These are phyloP conservation scores for Brachionichthys hirsutus DNA, from an alignment of 2,113 vertebrate species.

Conservation along the genomic window DNA sequence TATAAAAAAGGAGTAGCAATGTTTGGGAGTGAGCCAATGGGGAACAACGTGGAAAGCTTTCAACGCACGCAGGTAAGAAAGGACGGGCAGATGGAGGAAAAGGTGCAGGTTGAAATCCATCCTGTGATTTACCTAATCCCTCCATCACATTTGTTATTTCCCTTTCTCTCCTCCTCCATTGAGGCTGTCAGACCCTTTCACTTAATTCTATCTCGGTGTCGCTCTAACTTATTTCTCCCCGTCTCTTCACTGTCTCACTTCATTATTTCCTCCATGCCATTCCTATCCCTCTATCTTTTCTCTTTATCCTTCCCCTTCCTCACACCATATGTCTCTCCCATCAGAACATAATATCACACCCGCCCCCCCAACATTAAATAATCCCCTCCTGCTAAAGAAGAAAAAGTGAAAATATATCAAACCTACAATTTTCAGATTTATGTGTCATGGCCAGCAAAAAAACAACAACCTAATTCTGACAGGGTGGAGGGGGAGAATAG, in stretches of 20 bases:
- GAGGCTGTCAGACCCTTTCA: conserved; percentile 31
- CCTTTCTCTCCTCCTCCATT: conserved; percentile 28
- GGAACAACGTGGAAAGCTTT: not conserved
- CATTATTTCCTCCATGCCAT: conserved; percentile 41
- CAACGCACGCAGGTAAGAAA: not conserved
- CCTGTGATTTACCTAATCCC: conserved; percentile 61
- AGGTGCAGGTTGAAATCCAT: conserved; percentile 34
- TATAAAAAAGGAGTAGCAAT: too few relatives aligned
- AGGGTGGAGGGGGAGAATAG: not conserved
- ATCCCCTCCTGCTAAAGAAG: conserved; percentile 24
- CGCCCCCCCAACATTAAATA: conserved; percentile 13
- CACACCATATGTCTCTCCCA: conserved; percentile 26
- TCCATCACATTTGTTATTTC: conserved; percentile 57
- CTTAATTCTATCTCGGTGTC: conserved; percentile 49
- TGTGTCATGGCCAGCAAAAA: conserved; percentile 38
- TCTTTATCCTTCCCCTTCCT: conserved; percentile 1
- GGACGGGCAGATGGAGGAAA: conserved; percentile 17
- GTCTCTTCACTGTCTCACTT: conserved; percentile 38
- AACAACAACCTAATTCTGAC: conserved; percentile 24
- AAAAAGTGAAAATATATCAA: conserved; percentile 32
- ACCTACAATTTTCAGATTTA: conserved; percentile 47
- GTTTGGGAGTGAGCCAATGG: not conserved
- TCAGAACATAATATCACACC: conserved; percentile 55
- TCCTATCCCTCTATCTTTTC: conserved; percentile 4
- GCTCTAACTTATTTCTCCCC: conserved; percentile 50